Evolutionary conservation across 2,797 vertebrate species (phyloP).

Genomic region (Cygnus olor): DNA sequence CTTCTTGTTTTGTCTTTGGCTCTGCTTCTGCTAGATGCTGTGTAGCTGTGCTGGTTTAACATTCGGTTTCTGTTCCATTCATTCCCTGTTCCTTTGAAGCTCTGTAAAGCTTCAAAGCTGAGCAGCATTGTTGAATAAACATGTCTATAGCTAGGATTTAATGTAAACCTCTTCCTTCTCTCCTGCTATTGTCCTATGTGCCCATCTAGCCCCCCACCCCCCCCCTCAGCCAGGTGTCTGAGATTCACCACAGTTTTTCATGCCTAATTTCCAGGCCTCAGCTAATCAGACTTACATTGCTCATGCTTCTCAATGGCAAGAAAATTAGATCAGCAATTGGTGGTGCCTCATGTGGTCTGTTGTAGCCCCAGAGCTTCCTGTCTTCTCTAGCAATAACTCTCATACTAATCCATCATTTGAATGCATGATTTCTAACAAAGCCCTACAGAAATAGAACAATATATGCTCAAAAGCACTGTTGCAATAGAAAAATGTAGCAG

Average conservation of each 20-base stretch:
- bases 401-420: neutral
- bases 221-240: accelerated
- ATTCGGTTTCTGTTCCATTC: neutral
- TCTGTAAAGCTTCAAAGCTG: neutral
- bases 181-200: neutral
- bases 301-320: neutral
- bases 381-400: slow-evolving; percentile 9
- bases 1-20: neutral
- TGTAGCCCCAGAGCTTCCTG: slow-evolving; percentile 9
- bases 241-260: neutral
- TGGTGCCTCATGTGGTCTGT: neutral
- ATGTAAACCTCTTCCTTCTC: neutral
- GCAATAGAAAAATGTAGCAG: neutral
- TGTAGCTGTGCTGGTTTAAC: neutral
- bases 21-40: neutral
- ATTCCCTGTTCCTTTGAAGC: neutral
- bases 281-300: neutral
- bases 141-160: neutral
- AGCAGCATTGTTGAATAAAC: neutral
- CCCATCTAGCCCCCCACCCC: neutral
- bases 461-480: neutral
- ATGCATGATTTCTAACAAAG: neutral
- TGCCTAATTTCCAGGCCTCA: neutral
- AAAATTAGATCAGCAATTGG: slow-evolving; percentile 30
- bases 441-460: neutral